phyloP scores from a whole-genome alignment of 2,113 vertebrate genomes.

The Hemiprocne comata region DNA sequence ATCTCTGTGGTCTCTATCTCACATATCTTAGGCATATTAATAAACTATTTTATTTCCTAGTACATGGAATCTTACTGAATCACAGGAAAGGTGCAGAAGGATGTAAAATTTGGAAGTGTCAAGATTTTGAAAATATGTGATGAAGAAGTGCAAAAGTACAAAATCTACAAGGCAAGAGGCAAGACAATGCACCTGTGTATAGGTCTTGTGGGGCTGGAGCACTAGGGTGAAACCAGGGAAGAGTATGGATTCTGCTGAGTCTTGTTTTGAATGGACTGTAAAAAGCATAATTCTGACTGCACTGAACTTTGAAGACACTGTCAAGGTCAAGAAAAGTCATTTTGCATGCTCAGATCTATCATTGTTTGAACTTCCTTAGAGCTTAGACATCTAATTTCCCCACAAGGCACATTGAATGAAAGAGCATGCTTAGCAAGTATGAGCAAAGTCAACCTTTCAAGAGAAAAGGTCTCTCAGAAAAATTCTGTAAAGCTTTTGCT shows the following conservation, averaged over 20 bases:
- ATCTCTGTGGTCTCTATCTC: not conserved
- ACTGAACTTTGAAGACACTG: not conserved
- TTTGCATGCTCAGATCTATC: not conserved
- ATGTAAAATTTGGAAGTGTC: not conserved
- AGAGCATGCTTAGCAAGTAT: not conserved
- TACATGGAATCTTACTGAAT: not conserved
- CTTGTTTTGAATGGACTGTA: not conserved
- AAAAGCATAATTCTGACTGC: not conserved
- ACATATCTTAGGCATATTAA: not conserved
- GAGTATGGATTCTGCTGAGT: not conserved
- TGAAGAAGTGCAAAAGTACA: not conserved
- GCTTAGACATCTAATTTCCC: not conserved
- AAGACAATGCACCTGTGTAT: not conserved
- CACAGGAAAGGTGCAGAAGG: not conserved
- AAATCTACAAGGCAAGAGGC: not conserved
- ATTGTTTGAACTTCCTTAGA: not conserved
- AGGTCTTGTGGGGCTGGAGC: not conserved
- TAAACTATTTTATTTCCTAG: not conserved
- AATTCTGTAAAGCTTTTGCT: not conserved
- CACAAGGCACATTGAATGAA: not conserved
- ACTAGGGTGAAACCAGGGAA: not conserved
- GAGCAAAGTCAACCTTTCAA: not conserved
- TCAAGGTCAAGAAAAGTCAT: not conserved
- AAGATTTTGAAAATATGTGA: not conserved
- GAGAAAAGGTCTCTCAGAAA: not conserved